Percentiles rank a stretch among this genome's conserved stretches.
Evolutionary conservation across 2,888 invertebrate genomes (phyloP).

Genomic region (Sphaeridia pumilis): DNA sequence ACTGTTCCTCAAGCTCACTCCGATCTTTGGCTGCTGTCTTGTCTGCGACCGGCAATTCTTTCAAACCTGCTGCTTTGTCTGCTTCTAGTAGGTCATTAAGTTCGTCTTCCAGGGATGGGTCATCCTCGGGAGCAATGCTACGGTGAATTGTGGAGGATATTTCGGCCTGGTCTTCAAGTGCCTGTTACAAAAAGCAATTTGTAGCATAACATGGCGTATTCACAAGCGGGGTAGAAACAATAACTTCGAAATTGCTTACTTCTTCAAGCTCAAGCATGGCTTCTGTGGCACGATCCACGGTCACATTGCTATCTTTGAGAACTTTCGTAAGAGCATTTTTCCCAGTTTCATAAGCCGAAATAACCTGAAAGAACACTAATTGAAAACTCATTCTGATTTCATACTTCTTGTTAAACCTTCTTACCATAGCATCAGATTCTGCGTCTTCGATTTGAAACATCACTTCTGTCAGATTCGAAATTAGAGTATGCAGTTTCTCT

Average conservation of each 20-base stretch:
- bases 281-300: conserved; percentile 24
- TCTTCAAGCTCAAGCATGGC: conserved; percentile 33
- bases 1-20: not conserved
- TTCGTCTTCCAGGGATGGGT: conserved; percentile 20
- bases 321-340: conserved; percentile 25
- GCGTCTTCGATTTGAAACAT: conserved; percentile 29
- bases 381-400: not conserved
- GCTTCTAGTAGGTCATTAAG: conserved; percentile 21
- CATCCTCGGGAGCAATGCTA: conserved; percentile 22
- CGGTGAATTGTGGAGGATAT: conserved; percentile 18
- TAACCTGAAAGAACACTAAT: conserved; percentile 17
- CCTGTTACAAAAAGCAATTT: conserved; percentile 9
- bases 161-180: conserved; percentile 27
- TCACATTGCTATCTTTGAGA: conserved; percentile 27
- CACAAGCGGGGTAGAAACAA: no score
- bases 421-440: conserved; percentile 28
- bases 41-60: no score
- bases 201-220: not conserved
- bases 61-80: no score
- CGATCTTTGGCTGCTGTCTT: no score
- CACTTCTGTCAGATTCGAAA: conserved; percentile 28
- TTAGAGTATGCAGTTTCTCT: conserved; percentile 22
- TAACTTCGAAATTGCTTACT: no score
- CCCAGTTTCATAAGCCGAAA: conserved; percentile 29
- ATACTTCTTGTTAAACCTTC: no score